phyloP scores from a whole-genome alignment of 2,113 vertebrate genomes.

The Elephas maximus region DNA sequence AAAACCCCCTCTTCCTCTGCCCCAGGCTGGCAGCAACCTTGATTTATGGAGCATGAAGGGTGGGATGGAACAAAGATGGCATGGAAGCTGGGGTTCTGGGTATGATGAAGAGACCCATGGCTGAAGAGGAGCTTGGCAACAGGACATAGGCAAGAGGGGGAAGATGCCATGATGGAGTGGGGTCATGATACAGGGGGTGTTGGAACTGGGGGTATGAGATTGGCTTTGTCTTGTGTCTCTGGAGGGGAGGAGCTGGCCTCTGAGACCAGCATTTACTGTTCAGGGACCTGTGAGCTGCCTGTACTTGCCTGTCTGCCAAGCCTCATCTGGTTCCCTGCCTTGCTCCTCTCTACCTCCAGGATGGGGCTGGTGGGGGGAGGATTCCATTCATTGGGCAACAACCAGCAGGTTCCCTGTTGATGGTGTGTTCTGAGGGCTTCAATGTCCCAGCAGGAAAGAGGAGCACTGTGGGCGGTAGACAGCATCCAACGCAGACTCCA shows the following conservation, averaged over 20 bases:
- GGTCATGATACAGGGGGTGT: rapidly evolving
- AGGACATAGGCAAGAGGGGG: not conserved
- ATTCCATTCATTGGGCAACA: rapidly evolving
- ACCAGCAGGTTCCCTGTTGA: not conserved
- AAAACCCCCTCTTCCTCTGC: not conserved
- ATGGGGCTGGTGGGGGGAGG: rapidly evolving
- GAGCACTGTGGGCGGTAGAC: rapidly evolving
- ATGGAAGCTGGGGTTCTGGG: not conserved
- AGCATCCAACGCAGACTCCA: too few relatives aligned
- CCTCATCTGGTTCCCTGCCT: not conserved
- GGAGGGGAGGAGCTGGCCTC: not conserved
- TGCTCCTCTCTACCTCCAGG: not conserved
- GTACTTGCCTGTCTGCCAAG: rapidly evolving
- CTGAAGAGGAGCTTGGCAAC: not conserved
- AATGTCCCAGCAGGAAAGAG: not conserved
- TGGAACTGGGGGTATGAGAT: not conserved
- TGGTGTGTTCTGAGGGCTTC: not conserved
- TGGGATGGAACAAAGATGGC: not conserved
- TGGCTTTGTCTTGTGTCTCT: not conserved
- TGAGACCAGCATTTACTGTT: not conserved
- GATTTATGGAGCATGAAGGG: not conserved
- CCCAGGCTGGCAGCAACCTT: not conserved
- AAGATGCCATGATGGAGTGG: not conserved
- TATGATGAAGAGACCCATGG: rapidly evolving
- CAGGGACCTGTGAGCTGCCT: not conserved